These are phyloP conservation scores for Morone saxatilis DNA, from an alignment of 2,113 vertebrate genomes.

Conservation along the genomic window DNA sequence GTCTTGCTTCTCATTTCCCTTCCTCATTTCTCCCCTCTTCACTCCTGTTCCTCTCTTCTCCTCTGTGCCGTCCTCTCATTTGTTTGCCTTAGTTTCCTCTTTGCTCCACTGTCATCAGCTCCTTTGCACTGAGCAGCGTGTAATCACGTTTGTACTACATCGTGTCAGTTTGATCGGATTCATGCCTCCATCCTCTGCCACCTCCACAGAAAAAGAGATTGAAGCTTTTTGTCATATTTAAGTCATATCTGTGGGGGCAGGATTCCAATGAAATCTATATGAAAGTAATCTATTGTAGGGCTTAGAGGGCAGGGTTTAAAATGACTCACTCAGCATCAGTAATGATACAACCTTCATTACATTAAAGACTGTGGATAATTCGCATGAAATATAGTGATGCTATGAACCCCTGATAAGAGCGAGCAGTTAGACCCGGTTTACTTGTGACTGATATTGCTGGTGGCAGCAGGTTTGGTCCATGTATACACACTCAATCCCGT, in stretches of 20 bases:
- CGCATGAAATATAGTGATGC: slow-evolving; percentile 45
- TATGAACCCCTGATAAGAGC: slow-evolving; percentile 52
- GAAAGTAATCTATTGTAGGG: slow-evolving; percentile 52
- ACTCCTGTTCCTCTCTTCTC: slow-evolving; percentile 1
- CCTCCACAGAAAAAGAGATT: slow-evolving; percentile 75
- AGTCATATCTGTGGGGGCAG: slow-evolving; percentile 56
- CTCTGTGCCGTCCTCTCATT: slow-evolving; percentile 30
- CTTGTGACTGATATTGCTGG: slow-evolving; percentile 48
- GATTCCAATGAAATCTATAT: slow-evolving; percentile 59
- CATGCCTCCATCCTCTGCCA: slow-evolving; percentile 69
- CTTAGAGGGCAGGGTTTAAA: slow-evolving; percentile 42
- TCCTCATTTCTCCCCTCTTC: slow-evolving; percentile 5
- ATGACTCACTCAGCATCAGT: slow-evolving; percentile 63
- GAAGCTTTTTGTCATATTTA: slow-evolving; percentile 68
- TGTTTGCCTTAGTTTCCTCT: slow-evolving; percentile 56
- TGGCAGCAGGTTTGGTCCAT: slow-evolving; percentile 56
- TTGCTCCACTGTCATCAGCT: slow-evolving; percentile 54
- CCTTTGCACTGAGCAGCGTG: slow-evolving; percentile 60
- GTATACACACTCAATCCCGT: slow-evolving; percentile 33
- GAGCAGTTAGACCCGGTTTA: slow-evolving; percentile 40
- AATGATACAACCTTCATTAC: slow-evolving; percentile 57
- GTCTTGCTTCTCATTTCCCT: slow-evolving; percentile 17
- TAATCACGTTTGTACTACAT: slow-evolving; percentile 80
- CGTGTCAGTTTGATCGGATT: slow-evolving; percentile 73
- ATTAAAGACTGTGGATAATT: slow-evolving; percentile 58